Evolutionary conservation across 2,888 invertebrate species (phyloP).

Genomic region (Liodrosophila aerea): DNA sequence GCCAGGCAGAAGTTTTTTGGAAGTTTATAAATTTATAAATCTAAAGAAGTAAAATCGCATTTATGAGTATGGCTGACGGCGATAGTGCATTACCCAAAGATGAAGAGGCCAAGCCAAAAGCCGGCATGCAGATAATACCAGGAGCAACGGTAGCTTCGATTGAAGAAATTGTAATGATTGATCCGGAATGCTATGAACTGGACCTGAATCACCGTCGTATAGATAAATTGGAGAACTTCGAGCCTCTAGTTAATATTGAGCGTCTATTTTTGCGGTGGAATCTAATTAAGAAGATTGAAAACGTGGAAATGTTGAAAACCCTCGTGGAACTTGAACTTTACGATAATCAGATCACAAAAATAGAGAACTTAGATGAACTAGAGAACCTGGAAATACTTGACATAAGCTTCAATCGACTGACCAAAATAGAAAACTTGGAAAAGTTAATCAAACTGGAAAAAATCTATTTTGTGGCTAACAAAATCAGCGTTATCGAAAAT

Average conservation of each 20-base stretch:
- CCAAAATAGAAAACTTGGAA: constrained; percentile 91
- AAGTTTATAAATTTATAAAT: constrained; percentile 17
- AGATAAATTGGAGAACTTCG: constrained; percentile 92
- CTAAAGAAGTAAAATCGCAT: constrained; percentile 10
- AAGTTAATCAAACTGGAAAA: constrained; percentile 90
- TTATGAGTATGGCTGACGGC: constrained; percentile 63
- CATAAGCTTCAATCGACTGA: constrained; percentile 96
- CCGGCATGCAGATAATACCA: constrained; percentile 59
- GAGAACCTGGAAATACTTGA: constrained; percentile 95
- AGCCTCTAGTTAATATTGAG: constrained; percentile 89
- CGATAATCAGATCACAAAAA: constrained; percentile 96
- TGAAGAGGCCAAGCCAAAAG: constrained; percentile 35
- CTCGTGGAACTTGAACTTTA: constrained; percentile 95
- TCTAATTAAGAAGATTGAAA: constrained; percentile 96
- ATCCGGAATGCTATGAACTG: constrained; percentile 83
- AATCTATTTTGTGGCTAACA: constrained; percentile 94
- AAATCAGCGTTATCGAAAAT: constrained; percentile 93
- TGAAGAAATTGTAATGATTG: constrained; percentile 79
- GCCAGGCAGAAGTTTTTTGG: constrained; percentile 23
- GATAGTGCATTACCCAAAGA: constrained; percentile 33
- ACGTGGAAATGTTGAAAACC: constrained; percentile 88
- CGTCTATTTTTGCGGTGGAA: constrained; percentile 96
- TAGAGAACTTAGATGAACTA: constrained; percentile 94
- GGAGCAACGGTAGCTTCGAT: constrained; percentile 71
- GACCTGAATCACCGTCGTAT: constrained; percentile 95